Evolutionary conservation across 2,888 invertebrate species (phyloP).

Genomic region (Bedellia somnulentella): DNA sequence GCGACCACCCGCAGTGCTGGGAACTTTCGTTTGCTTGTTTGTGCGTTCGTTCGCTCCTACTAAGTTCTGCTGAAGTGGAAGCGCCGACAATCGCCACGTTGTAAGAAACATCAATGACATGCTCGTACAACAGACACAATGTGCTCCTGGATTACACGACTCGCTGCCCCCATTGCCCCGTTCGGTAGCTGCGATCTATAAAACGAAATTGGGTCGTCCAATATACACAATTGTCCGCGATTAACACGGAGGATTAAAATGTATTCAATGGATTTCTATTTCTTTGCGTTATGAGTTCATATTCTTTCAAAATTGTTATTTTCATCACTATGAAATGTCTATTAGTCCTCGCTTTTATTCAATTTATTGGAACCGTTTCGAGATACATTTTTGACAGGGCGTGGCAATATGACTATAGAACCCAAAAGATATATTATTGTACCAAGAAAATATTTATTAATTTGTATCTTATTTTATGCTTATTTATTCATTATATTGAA

Average conservation of each 20-base stretch:
- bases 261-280: too few relatives aligned
- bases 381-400: too few relatives aligned
- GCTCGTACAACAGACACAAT: conserved; percentile 17
- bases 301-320: too few relatives aligned
- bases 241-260: conserved; percentile 23
- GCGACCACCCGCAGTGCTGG: conserved; percentile 44
- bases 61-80: conserved; percentile 34
- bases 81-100: conserved; percentile 18
- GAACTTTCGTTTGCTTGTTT: conserved; percentile 5
- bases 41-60: not conserved
- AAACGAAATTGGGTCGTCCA: conserved; percentile 27
- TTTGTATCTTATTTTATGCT: too few relatives aligned
- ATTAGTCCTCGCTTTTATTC: too few relatives aligned
- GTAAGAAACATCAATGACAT: conserved; percentile 35
- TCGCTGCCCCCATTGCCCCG: conserved; percentile 12
- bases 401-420: too few relatives aligned
- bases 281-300: too few relatives aligned
- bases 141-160: conserved; percentile 1
- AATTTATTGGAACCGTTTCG: too few relatives aligned
- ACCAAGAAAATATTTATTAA: too few relatives aligned
- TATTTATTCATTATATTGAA: too few relatives aligned
- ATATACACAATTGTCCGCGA: conserved; percentile 24
- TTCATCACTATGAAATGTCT: too few relatives aligned
- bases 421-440: too few relatives aligned
- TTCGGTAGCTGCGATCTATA: conserved; percentile 24